These are phyloP conservation scores for Rhinella marina DNA, from an alignment of 2,797 vertebrate genomes.

Conservation along the genomic window DNA sequence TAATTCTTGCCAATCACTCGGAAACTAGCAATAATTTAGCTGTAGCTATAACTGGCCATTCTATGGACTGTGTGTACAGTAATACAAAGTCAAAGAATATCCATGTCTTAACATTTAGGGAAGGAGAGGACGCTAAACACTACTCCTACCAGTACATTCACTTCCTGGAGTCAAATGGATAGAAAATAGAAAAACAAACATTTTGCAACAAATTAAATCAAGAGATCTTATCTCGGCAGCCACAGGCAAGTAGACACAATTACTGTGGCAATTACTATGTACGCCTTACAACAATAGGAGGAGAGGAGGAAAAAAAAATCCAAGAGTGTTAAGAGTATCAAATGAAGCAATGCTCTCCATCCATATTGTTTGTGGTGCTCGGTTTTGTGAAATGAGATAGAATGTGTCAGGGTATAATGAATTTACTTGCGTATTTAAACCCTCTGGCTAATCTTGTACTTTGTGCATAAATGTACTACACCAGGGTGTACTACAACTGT, in stretches of 20 bases:
- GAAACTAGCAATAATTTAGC: neutral
- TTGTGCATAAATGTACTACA: constrained; percentile 58
- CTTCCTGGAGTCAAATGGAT: constrained; percentile 52
- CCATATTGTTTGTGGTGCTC: constrained; percentile 55
- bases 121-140: neutral
- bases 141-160: constrained; percentile 42
- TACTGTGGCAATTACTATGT: constrained; percentile 57
- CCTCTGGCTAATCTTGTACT: constrained; percentile 61
- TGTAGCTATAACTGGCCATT: neutral
- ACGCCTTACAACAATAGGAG: constrained; percentile 51
- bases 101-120: constrained; percentile 10
- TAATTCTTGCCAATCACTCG: neutral
- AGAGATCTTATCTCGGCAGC: constrained; percentile 54
- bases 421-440: constrained; percentile 56
- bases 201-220: constrained; percentile 61
- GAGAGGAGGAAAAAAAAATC: neutral
- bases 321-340: constrained; percentile 42
- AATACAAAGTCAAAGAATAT: constrained; percentile 9
- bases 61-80: no score
- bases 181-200: constrained; percentile 57
- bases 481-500: constrained; percentile 51
- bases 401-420: constrained; percentile 60
- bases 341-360: constrained; percentile 47
- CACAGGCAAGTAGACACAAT: constrained; percentile 58
- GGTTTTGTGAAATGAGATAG: constrained; percentile 51